phyloP scores from a whole-genome alignment of 1,140 invertebrate genomes.

The Drosophila chauvacae region DNA sequence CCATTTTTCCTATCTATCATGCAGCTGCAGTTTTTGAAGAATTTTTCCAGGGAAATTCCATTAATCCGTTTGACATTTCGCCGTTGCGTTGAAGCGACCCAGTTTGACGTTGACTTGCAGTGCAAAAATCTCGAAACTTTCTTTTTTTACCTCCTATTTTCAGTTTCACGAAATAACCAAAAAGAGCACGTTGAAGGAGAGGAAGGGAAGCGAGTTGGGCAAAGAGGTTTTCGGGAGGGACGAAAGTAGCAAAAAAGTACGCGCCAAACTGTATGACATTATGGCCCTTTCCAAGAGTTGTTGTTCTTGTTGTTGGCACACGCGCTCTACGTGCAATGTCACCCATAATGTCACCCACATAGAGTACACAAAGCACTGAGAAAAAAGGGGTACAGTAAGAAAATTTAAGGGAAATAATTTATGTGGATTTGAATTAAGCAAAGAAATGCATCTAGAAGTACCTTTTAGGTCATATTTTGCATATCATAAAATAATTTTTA shows the following conservation, averaged over 20 bases:
- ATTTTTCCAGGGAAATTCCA: slow-evolving; percentile 59
- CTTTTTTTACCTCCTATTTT: slow-evolving; percentile 15
- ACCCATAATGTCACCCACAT: slow-evolving; percentile 56
- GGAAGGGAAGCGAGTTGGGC: slow-evolving; percentile 16
- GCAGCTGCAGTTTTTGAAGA: slow-evolving; percentile 27
- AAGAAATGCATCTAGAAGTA: background rate
- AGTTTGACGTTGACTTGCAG: slow-evolving; percentile 51
- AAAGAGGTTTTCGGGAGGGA: slow-evolving; percentile 7
- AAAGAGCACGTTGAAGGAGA: slow-evolving; percentile 22
- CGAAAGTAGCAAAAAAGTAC: slow-evolving; percentile 42
- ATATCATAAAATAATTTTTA: background rate
- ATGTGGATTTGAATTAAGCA: background rate
- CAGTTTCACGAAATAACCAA: slow-evolving; percentile 28
- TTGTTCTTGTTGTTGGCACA: slow-evolving; percentile 44
- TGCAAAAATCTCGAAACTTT: slow-evolving; percentile 62
- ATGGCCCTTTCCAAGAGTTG: slow-evolving; percentile 63
- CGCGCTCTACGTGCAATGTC: slow-evolving; percentile 52
- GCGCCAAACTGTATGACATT: slow-evolving; percentile 78
- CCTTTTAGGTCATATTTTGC: background rate
- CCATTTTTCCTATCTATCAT: slow-evolving; percentile 1
- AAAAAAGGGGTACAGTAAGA: background rate
- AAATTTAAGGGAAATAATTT: background rate
- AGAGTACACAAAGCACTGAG: background rate
- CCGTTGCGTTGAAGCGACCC: slow-evolving; percentile 65
- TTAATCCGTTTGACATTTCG: slow-evolving; percentile 77